Conservation (phyloP, 2,113 vertebrate species). For the Myotis davidii region DNA sequence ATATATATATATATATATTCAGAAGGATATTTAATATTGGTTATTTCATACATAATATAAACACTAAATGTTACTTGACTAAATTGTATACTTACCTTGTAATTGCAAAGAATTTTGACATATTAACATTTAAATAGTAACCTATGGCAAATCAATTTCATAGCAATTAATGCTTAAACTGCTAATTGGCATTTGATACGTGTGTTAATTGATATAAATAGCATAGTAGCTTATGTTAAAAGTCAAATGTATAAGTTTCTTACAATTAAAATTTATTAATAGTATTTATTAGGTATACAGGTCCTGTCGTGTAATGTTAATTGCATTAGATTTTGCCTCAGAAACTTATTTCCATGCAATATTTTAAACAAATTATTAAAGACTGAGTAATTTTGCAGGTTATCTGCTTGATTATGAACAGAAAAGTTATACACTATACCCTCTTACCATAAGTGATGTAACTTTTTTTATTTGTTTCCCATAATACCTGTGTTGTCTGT, state of each 20-base stretch:
- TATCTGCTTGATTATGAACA: neutral
- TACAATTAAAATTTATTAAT: slow-evolving; percentile 84
- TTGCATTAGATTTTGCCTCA: slow-evolving; percentile 55
- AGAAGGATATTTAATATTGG: slow-evolving; percentile 70
- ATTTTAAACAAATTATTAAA: slow-evolving; percentile 10
- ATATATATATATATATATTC: slow-evolving; percentile 58
- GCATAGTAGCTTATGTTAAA: slow-evolving; percentile 81
- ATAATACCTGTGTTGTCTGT: neutral
- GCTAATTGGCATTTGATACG: slow-evolving; percentile 85
- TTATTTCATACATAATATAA: slow-evolving; percentile 64
- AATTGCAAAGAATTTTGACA: slow-evolving; percentile 76
- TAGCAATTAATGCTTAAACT: slow-evolving; percentile 84
- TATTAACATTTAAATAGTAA: slow-evolving; percentile 83
- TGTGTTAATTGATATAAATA: slow-evolving; percentile 85
- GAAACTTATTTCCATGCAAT: slow-evolving; percentile 28
- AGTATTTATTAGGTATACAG: slow-evolving; percentile 81
- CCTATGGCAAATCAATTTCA: slow-evolving; percentile 84
- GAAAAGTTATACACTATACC: neutral
- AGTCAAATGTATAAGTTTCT: slow-evolving; percentile 82
- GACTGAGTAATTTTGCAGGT: neutral
- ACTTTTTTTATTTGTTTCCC: neutral
- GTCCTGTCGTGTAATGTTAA: slow-evolving; percentile 73
- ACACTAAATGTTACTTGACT: slow-evolving; percentile 68
- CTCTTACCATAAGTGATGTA: neutral
- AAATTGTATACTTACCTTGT: slow-evolving; percentile 51